Percentiles rank a stretch among this genome's conserved stretches.
Conservation (phyloP, 2,888 invertebrate species). For the Empis stercorea region DNA sequence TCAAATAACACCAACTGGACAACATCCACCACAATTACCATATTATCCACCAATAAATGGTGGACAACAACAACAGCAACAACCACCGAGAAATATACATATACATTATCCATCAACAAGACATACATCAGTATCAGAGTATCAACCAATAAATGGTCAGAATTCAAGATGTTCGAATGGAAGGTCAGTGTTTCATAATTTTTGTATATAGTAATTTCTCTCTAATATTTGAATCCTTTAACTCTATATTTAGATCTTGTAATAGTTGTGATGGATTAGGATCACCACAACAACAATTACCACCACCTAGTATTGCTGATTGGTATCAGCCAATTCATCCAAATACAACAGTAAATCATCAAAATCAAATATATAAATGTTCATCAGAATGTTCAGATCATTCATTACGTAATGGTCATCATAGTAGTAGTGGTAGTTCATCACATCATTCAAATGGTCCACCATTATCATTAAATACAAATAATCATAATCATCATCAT, state of each 20-base stretch:
- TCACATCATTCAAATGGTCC: conserved; percentile 11
- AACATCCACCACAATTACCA: conserved; percentile 33
- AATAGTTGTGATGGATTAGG: conserved; percentile 35
- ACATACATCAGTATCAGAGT: conserved; percentile 34
- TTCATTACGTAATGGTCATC: conserved; percentile 17
- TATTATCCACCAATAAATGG: conserved; percentile 25
- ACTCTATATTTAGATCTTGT: conserved; percentile 22
- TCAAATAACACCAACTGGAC: conserved; percentile 35
- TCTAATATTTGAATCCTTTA: neutral
- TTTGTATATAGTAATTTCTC: too few species aligned
- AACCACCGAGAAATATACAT: conserved; percentile 30
- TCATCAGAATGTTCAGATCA: conserved; percentile 38
- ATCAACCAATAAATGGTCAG: conserved; percentile 30
- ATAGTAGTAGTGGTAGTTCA: conserved; percentile 3
- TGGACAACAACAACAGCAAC: too few species aligned
- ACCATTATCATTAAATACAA: too few species aligned
- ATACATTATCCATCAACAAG: conserved; percentile 35
- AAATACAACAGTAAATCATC: conserved; percentile 28
- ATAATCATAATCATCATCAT: too few species aligned
- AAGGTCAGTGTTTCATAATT: too few species aligned
- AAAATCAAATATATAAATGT: conserved; percentile 34
- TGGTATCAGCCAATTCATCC: conserved; percentile 34
- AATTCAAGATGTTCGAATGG: conserved; percentile 30
- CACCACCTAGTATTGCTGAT: conserved; percentile 22
- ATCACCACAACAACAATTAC: conserved; percentile 32